Conservation (phyloP, 2,797 vertebrate genomes). For the Cynopterus sphinx region DNA sequence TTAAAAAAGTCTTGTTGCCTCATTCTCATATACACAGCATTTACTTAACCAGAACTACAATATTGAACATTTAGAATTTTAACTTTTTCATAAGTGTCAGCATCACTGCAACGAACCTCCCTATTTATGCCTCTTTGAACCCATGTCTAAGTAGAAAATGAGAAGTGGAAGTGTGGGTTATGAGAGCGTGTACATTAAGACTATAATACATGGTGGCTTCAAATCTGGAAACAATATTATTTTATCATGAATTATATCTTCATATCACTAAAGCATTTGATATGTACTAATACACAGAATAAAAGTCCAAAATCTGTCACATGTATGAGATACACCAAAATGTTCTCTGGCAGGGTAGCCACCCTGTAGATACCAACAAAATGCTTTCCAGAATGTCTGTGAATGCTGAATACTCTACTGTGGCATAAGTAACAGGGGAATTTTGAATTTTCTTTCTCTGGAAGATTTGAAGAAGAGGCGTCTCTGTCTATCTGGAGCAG, state of each 20-base stretch:
- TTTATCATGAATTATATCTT: neutral
- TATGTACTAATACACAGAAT: neutral
- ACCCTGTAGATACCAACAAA: neutral
- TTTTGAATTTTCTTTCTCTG: neutral
- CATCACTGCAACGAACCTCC: neutral
- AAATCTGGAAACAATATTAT: neutral
- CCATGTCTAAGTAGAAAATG: neutral
- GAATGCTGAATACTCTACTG: neutral
- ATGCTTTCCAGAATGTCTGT: neutral
- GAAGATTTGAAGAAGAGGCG: neutral
- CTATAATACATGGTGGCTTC: neutral
- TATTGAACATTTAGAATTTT: conserved; percentile 22
- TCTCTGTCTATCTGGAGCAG: neutral
- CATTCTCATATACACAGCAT: neutral
- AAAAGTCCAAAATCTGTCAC: neutral
- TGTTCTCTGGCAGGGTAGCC: neutral
- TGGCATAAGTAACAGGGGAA: neutral
- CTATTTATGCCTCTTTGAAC: conserved; percentile 7
- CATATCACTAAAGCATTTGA: neutral
- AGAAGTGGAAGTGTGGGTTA: neutral
- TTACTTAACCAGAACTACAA: conserved; percentile 10
- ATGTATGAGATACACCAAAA: neutral
- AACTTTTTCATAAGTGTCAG: neutral
- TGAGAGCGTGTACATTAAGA: neutral
- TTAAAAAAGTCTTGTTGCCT: neutral